Percentiles rank a stretch among this genome's conserved stretches.
phyloP scores from a whole-genome alignment of 1,140 invertebrate species.

The Lepidurus packardi region DNA sequence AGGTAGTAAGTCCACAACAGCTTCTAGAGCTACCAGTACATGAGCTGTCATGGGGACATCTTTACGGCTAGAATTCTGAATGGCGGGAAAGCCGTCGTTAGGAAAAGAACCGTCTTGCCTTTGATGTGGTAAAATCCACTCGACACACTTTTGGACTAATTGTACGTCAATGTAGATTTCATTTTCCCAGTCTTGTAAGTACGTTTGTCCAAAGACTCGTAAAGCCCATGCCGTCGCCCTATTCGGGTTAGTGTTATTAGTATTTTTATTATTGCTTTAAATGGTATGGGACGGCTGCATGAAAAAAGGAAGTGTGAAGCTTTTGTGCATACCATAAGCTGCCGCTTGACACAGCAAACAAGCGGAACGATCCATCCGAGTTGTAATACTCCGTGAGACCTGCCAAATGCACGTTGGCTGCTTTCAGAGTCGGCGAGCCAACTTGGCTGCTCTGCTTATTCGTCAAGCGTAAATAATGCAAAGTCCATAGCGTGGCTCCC shows the following conservation, averaged over 20 bases:
- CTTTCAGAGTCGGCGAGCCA: slow-evolving; percentile 43
- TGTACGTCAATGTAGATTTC: slow-evolving; percentile 47
- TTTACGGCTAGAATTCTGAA: slow-evolving; percentile 16
- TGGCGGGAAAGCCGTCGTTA: slow-evolving; percentile 40
- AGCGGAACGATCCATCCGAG: slow-evolving; percentile 46
- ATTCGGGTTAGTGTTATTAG: background rate
- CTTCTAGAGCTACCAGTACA: slow-evolving; percentile 48
- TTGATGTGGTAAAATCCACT: slow-evolving; percentile 48
- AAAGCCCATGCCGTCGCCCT: slow-evolving; percentile 51
- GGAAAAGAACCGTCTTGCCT: slow-evolving; percentile 46
- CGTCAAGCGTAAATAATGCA: slow-evolving; percentile 55
- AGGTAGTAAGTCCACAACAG: slow-evolving; percentile 43
- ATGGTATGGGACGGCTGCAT: background rate
- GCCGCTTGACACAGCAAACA: slow-evolving; percentile 47
- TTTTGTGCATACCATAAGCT: slow-evolving; percentile 45
- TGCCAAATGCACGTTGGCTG: slow-evolving; percentile 48
- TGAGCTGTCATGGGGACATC: slow-evolving; percentile 49
- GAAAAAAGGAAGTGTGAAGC: background rate
- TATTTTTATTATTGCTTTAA: background rate
- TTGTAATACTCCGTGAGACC: slow-evolving; percentile 46
- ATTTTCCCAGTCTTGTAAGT: slow-evolving; percentile 52
- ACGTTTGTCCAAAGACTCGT: slow-evolving; percentile 45
- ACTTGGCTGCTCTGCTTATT: slow-evolving; percentile 49
- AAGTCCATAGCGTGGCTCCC: slow-evolving; percentile 52
- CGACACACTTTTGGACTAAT: slow-evolving; percentile 43